A percentile compares a stretch with the other conserved stretches of the same genome.
Conservation (phyloP, 2,797 vertebrate species). For the Acestrorhynchus altus region DNA sequence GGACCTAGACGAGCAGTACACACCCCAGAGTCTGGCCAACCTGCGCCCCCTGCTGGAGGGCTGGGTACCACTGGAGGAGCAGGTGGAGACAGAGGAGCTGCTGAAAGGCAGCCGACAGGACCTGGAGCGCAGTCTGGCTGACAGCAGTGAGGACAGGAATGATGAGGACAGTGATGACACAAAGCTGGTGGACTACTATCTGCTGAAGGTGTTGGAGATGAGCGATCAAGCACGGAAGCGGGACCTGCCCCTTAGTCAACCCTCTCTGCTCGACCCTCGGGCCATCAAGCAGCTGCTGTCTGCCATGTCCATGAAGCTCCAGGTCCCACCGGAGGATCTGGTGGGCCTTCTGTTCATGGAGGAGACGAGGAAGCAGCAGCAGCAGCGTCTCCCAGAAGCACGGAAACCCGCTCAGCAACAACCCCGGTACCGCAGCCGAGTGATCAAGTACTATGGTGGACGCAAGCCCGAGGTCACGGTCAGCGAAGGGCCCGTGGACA, state of each 20-base stretch:
- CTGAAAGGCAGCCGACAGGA: conserved; percentile 91
- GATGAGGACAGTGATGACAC: conserved; percentile 86
- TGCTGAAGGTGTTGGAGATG: conserved; percentile 88
- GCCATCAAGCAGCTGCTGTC: conserved; percentile 88
- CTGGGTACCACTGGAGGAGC: conserved; percentile 94
- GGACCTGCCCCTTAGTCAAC: conserved; percentile 74
- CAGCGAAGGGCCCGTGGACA: conserved; percentile 82
- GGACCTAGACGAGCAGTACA: conserved; percentile 95
- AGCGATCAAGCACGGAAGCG: conserved; percentile 78
- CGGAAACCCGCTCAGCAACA: conserved; percentile 75
- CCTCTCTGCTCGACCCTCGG: conserved; percentile 85
- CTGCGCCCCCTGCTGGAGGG: conserved; percentile 96
- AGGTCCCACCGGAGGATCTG: conserved; percentile 95
- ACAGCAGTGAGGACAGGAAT: conserved; percentile 75
- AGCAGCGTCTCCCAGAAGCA: conserved; percentile 57
- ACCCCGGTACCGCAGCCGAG: conserved; percentile 78
- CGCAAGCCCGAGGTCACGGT: conserved; percentile 77
- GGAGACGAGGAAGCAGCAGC: conserved; percentile 87
- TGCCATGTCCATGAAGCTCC: conserved; percentile 93
- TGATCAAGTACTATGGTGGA: conserved; percentile 82
- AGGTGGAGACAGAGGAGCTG: conserved; percentile 92
- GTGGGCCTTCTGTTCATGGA: conserved; percentile 92
- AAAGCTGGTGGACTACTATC: conserved; percentile 89
- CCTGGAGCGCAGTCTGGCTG: conserved; percentile 80
- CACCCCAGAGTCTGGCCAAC: conserved; percentile 94